phyloP scores from a whole-genome alignment of 2,797 vertebrate species.

The Cephalopachus bancanus region DNA sequence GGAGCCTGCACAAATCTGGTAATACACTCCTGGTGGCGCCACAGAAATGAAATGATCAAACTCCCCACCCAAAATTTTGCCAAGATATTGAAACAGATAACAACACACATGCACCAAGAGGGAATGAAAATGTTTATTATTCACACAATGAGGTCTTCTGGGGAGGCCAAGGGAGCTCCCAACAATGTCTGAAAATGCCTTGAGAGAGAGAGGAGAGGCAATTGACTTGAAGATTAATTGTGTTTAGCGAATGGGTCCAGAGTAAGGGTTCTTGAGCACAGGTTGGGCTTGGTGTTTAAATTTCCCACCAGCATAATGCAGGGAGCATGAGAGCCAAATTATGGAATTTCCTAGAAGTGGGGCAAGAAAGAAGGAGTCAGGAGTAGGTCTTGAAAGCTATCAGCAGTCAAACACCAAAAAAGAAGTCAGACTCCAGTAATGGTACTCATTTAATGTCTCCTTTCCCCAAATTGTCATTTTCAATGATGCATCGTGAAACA shows the following conservation, averaged over 20 bases:
- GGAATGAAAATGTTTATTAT: neutral
- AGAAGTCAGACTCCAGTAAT: neutral
- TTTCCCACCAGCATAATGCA: neutral
- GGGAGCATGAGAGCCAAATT: rapidly evolving
- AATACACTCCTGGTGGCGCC: neutral
- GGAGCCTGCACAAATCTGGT: neutral
- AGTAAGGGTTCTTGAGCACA: neutral
- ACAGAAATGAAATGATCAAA: neutral
- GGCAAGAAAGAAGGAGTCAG: neutral
- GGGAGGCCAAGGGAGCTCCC: neutral
- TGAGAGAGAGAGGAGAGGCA: neutral
- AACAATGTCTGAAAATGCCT: neutral
- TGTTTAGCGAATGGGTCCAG: neutral
- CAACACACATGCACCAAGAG: neutral
- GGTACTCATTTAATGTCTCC: neutral
- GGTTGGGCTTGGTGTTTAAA: neutral
- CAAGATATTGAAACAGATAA: neutral
- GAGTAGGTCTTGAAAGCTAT: neutral
- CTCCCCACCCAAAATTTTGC: neutral
- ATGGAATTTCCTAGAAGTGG: neutral
- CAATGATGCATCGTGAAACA: neutral
- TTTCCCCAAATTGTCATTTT: neutral
- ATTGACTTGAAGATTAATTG: neutral
- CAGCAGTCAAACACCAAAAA: neutral
- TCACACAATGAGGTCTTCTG: neutral